phyloP scores from a whole-genome alignment of 2,113 vertebrate species.

The Corythaeola cristata region DNA sequence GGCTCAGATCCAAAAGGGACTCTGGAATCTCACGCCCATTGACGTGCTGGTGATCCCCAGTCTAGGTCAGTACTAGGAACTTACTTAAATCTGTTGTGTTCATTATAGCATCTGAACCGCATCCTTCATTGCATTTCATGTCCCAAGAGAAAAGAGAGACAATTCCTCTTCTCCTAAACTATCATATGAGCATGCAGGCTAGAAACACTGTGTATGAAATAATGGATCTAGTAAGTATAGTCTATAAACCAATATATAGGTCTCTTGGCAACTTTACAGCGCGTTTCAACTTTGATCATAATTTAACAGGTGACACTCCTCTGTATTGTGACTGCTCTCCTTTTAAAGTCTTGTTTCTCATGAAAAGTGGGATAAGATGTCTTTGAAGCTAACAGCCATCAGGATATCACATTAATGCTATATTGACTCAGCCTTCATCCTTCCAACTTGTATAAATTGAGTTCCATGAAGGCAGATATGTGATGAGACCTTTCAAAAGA shows the following conservation, averaged over 20 bases:
- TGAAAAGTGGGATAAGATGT: slow-evolving; percentile 6
- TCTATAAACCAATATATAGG: slow-evolving; percentile 34
- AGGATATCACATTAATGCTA: slow-evolving; percentile 37
- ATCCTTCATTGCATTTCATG: background rate
- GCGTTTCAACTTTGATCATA: slow-evolving; percentile 51
- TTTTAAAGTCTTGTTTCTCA: slow-evolving; percentile 42
- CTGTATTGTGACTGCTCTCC: background rate
- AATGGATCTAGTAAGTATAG: background rate
- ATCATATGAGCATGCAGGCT: fast-evolving
- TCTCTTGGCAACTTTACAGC: slow-evolving; percentile 6
- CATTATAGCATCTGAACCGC: background rate
- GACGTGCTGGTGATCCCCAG: background rate
- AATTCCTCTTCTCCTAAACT: background rate
- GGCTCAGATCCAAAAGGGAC: background rate
- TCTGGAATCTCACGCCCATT: background rate
- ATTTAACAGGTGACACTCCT: slow-evolving; percentile 33
- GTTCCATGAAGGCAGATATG: background rate
- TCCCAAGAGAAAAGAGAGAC: background rate
- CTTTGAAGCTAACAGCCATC: slow-evolving; percentile 54
- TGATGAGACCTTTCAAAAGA: slow-evolving; percentile 44
- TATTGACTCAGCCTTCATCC: slow-evolving; percentile 49
- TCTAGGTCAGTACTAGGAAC: background rate
- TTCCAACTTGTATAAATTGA: slow-evolving; percentile 41
- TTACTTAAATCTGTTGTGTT: background rate
- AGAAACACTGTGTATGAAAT: background rate